phyloP scores from a whole-genome alignment of 2,888 invertebrate genomes.

The Stenotaenia linearis region DNA sequence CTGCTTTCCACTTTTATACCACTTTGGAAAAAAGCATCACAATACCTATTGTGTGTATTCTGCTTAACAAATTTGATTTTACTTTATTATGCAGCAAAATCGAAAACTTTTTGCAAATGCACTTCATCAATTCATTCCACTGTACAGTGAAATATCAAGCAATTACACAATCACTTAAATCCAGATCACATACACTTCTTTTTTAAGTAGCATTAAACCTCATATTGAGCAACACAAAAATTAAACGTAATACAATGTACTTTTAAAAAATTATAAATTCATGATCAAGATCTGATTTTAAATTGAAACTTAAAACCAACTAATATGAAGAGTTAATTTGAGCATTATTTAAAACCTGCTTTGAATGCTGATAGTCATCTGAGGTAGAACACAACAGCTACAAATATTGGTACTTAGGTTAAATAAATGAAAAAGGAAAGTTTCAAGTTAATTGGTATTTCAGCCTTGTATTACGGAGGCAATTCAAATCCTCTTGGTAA shows the following conservation, averaged over 20 bases:
- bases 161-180: too few relatives aligned
- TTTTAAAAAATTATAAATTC: neutral
- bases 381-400: neutral
- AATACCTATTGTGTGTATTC: neutral
- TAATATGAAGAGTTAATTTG: too few relatives aligned
- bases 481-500: neutral
- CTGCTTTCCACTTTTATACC: neutral
- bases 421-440: neutral
- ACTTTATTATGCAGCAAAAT: neutral
- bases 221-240: neutral
- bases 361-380: neutral
- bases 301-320: neutral
- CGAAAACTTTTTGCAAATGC: neutral
- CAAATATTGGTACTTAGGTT: neutral
- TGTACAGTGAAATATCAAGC: neutral
- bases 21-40: neutral
- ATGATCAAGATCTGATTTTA: neutral
- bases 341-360: neutral
- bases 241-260: neutral
- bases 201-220: neutral
- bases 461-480: neutral
- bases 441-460: neutral
- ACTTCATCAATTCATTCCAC: neutral
- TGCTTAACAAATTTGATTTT: neutral
- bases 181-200: neutral